phyloP scores from a whole-genome alignment of 2,888 invertebrate species.

The Melipona bicolor region DNA sequence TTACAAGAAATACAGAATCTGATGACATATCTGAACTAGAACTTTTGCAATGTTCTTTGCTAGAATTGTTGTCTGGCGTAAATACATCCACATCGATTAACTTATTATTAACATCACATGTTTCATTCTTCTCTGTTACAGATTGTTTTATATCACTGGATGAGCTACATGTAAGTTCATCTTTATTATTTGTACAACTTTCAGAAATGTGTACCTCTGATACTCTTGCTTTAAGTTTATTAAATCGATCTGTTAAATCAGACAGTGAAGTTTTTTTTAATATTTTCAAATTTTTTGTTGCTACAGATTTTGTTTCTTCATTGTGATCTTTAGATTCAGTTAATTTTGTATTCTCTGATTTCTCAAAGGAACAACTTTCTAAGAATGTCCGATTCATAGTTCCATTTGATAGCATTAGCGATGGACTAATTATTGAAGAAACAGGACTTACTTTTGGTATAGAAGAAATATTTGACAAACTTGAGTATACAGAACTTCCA shows the following conservation, averaged over 20 bases:
- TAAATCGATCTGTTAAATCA: slow-evolving; percentile 68
- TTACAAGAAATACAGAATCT: slow-evolving; percentile 78
- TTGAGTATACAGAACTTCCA: slow-evolving; percentile 69
- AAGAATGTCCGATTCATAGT: slow-evolving; percentile 76
- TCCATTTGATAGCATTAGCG: slow-evolving; percentile 62
- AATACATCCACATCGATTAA: slow-evolving; percentile 75
- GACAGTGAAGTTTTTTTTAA: slow-evolving; percentile 51
- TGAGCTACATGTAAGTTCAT: not conserved
- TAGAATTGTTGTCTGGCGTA: slow-evolving; percentile 44
- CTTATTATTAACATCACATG: slow-evolving; percentile 57
- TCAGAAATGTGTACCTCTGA: slow-evolving; percentile 23
- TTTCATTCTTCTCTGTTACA: slow-evolving; percentile 3
- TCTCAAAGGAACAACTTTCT: slow-evolving; percentile 54
- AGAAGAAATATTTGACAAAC: slow-evolving; percentile 74
- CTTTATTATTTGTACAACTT: slow-evolving; percentile 4
- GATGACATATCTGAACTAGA: slow-evolving; percentile 65
- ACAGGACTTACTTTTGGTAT: slow-evolving; percentile 69
- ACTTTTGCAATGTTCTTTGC: slow-evolving; percentile 34
- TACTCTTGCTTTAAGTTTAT: slow-evolving; percentile 65
- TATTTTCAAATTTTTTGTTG: slow-evolving; percentile 28
- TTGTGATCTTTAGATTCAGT: slow-evolving; percentile 4
- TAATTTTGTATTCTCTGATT: slow-evolving; percentile 19
- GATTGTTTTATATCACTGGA: slow-evolving; percentile 8
- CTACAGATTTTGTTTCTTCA: not conserved
- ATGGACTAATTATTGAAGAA: slow-evolving; percentile 58